Evolutionary conservation across 2,888 invertebrate genomes (phyloP), one percentile per base, ranked within the genome.

Genomic region (Entomobrya proxima): DNA sequence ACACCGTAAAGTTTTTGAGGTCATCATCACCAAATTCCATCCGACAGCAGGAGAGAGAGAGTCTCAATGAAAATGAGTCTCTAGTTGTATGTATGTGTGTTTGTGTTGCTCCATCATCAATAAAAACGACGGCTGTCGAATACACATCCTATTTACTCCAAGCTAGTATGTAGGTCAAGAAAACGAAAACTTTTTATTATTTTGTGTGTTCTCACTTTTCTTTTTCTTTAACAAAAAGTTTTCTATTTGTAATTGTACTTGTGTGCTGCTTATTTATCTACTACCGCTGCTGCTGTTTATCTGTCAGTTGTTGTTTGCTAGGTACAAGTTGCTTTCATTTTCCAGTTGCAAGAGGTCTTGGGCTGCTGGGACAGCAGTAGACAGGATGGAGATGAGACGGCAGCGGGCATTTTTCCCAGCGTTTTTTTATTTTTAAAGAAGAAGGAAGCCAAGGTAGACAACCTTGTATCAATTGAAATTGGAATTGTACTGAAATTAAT

Each of bases 391-490:
- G 74, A 47, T 74, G 74, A 69, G 72, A 52, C 47, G 58, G 44
- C 0, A 9, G 47, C 9, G 9, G 18, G 61, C 15, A 32, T 32
- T 13, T 4, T 64, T 47, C 2, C 13, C 32, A 35, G 13, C 21
- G 27, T 40, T 37, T 64, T 67, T 67, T n/a, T 40, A 13, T 15
- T 30, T 18, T 35, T 18, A 2, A 21, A 11, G n/a, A 61, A 32
- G 69, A 85, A 85, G 75, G 72, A 79, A 85, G 85, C 79, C 85
- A 85, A 85, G 85, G 85, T 79, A 85, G 78, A 61, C 85, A 85
- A 85, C 85, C 79, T 79, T 85, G 72, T 77, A n/a, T 69, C 30
- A n/a, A 77, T 77, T 61, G 30, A 11, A 64, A 35, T 52, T 52
- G 24, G 52, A 52, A 24, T 52, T 30, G 58, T 55, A 55, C 21